Percentiles rank a stretch among this genome's conserved stretches.
Conservation (phyloP, 30 jellyfish, hydroid and myxozoan species). For the Chironex yamaguchii region DNA sequence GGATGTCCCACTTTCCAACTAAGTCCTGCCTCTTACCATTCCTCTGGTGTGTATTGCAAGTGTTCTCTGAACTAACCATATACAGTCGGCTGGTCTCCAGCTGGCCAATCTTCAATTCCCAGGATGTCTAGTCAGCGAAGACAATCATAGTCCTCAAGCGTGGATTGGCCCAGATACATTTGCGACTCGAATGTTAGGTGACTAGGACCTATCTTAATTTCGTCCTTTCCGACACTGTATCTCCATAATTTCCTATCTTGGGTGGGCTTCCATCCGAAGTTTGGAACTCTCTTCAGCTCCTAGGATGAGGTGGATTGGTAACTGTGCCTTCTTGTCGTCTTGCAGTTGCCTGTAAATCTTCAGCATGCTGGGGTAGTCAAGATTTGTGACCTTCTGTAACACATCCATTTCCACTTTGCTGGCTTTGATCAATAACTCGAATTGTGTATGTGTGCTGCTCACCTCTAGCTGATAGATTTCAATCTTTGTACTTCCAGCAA, state of each 20-base stretch:
- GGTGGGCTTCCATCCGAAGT: no score
- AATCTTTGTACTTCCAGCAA: conserved; percentile 28
- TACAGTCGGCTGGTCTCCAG: conserved; percentile 1
- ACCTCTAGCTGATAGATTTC: conserved; percentile 55
- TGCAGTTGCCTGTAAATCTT: conserved; percentile 35
- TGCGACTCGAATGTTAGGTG: not conserved
- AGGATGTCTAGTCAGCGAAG: conserved; percentile 46
- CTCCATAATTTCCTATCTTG: conserved; percentile 26
- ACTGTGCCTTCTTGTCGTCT: conserved; percentile 42
- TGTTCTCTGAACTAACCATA: conserved; percentile 26
- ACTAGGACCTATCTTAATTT: conserved; percentile 9
- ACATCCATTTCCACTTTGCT: conserved; percentile 59
- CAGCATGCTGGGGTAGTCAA: conserved; percentile 5
- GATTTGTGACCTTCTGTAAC: conserved; percentile 51
- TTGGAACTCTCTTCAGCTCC: no score
- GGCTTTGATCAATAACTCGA: conserved; percentile 43
- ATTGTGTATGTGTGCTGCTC: conserved; percentile 36
- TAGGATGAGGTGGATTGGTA: no score
- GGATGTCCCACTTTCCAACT: conserved; percentile 66
- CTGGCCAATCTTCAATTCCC: conserved; percentile 1
- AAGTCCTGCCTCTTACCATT: conserved; percentile 69
- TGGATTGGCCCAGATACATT: not conserved
- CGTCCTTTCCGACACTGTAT: conserved; percentile 34
- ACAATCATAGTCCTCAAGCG: conserved; percentile 16
- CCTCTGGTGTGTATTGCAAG: conserved; percentile 29